phyloP scores from a whole-genome alignment of 2,113 vertebrate species.

The Rostratula benghalensis region DNA sequence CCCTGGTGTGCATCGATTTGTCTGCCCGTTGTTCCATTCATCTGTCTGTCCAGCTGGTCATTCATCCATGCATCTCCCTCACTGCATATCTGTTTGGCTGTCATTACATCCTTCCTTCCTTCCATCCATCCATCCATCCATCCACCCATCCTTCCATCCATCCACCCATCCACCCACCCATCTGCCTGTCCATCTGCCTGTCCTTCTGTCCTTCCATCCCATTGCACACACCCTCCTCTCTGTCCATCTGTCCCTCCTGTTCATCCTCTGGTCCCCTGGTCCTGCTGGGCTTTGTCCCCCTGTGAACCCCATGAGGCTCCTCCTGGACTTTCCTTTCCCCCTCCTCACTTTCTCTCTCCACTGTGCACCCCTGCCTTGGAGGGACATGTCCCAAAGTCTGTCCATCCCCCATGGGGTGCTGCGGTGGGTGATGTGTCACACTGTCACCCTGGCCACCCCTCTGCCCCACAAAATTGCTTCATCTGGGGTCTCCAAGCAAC shows the following conservation, averaged over 20 bases:
- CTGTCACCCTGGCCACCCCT: rapidly evolving
- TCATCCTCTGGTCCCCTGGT: not conserved
- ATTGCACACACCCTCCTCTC: not conserved
- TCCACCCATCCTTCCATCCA: not conserved
- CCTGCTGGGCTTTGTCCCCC: not conserved
- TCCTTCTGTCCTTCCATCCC: not conserved
- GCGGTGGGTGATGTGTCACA: not conserved
- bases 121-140: not conserved
- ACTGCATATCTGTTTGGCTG: no score
- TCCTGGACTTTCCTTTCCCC: not conserved
- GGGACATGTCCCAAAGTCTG: rapidly evolving
- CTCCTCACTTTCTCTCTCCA: not conserved
- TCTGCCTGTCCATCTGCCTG: not conserved
- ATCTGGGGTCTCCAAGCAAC: rapidly evolving
- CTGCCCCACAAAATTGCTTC: not conserved
- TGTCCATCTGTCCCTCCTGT: not conserved
- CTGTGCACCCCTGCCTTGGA: rapidly evolving
- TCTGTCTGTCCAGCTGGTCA: not conserved
- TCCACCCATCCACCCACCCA: not conserved
- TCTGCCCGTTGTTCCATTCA: not conserved
- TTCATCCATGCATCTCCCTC: no score
- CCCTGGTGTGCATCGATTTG: not conserved
- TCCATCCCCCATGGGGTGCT: rapidly evolving
- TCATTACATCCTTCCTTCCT: not conserved
- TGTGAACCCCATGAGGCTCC: rapidly evolving